Conservation (phyloP, 1,140 invertebrate species). For the Campoletis sonorensis region DNA sequence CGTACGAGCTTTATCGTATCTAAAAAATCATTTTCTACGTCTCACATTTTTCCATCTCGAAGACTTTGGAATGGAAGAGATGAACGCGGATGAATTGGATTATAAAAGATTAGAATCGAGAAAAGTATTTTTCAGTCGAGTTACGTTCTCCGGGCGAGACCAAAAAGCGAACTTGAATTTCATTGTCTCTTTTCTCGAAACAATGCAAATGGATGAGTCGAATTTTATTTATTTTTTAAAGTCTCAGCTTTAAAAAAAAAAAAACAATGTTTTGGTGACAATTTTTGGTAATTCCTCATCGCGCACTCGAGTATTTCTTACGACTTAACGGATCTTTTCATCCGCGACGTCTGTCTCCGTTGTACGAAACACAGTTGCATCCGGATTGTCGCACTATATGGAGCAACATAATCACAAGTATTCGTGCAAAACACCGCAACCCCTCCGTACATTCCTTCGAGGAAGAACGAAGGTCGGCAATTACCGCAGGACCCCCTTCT, state of each 20-base stretch:
- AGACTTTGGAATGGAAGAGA: no score
- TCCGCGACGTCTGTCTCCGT: neutral
- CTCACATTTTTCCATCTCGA: no score
- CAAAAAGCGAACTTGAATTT: no score
- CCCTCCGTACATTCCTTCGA: conserved; percentile 69
- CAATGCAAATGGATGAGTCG: no score
- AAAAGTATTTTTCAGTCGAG: no score
- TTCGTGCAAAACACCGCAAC: conserved; percentile 59
- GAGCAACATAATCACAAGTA: conserved; percentile 3
- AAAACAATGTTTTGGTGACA: neutral
- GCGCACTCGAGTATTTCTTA: neutral
- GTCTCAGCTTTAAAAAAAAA: no score
- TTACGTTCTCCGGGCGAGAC: no score
- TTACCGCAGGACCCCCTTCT: conserved; percentile 61
- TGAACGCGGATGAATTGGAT: no score
- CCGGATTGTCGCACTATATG: conserved; percentile 27
- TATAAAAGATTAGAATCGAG: no score
- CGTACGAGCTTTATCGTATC: no score
- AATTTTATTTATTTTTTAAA: no score
- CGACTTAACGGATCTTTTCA: neutral
- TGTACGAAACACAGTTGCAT: neutral
- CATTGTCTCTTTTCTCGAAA: no score
- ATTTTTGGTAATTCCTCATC: neutral
- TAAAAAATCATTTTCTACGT: neutral
- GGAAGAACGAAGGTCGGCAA: conserved; percentile 73